These are phyloP conservation scores for Brachionus rubens DNA, from an alignment of 1,140 invertebrate species.

Conservation along the genomic window DNA sequence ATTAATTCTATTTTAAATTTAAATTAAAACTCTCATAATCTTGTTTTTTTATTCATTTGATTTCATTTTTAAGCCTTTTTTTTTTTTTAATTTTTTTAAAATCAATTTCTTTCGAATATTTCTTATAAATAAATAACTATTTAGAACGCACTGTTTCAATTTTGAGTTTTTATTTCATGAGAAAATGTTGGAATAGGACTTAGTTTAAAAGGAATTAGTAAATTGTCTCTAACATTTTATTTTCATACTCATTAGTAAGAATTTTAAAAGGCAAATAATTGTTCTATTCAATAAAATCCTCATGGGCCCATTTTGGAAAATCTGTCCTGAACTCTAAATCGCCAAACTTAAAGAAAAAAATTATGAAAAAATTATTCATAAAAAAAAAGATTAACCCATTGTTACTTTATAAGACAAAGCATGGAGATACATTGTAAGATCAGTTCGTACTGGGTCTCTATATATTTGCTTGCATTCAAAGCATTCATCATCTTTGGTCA, in stretches of 20 bases:
- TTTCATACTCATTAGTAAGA: no score
- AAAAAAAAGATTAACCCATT: no score
- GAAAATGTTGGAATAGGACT: no score
- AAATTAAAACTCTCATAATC: no score
- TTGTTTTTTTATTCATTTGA: no score
- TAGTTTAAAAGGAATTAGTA: no score
- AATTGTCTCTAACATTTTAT: no score
- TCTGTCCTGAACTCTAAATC: slow-evolving; percentile 38
- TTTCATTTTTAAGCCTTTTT: not conserved
- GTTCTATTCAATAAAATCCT: slow-evolving; percentile 10
- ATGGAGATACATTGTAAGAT: slow-evolving; percentile 90
- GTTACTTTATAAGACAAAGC: slow-evolving; percentile 81
- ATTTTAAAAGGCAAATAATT: slow-evolving; percentile 26
- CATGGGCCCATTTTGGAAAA: slow-evolving; percentile 18
- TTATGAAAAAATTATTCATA: not conserved
- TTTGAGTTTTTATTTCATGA: no score
- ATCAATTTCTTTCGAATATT: not conserved
- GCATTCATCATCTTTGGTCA: slow-evolving; percentile 72
- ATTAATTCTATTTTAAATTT: no score
- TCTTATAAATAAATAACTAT: not conserved
- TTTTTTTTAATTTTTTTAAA: not conserved
- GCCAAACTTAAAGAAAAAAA: slow-evolving; percentile 19
- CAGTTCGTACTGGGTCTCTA: slow-evolving; percentile 79
- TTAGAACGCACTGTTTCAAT: no score
- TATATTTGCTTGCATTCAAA: slow-evolving; percentile 86